Base-by-base conservation (phyloP, 2,888 invertebrate genomes). In the Hyalella azteca region DNA sequence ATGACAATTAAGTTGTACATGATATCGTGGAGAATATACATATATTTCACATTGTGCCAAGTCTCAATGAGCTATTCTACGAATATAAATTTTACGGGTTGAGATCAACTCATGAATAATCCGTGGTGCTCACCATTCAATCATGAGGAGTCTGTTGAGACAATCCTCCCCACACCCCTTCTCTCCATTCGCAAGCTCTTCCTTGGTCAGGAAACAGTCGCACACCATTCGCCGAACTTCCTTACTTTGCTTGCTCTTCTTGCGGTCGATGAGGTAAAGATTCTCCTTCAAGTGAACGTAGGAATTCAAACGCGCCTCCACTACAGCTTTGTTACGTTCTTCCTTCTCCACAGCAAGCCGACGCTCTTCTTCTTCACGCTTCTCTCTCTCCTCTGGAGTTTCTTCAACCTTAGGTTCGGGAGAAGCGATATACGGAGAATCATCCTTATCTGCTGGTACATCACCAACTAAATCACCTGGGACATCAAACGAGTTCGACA, bases 111-210 rank as follows among this genome's bases (percentile, higher is more conserved):
- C n/a, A n/a, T n/a, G n/a, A n/a, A n/a, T n/a, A n/a, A n/a, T n/a
- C n/a, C n/a, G n/a, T n/a, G n/a, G n/a, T n/a, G n/a, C 88, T 89
- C 90, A 95, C 95, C 96, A 98, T 91, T 98, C 98, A 87, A 98
- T 97, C 94, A 97, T 95, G n/a, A 98, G 92, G 87, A 98, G 91
- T 87, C 97, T 92, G 90, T 98, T 98, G 48, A 98, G 91, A 88
- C 98, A 98, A 89, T 97, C 96, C 87, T 96, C 96, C 0, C 96
- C 97, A 88, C 98, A 98, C 13, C 96, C 96, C 82, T 92, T 88
- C 87, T 95, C 94, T 0, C 95, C 96, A 81, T 93, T 90, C 59
- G 91, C 91, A 85, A 94, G 90, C 87, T 98, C 98, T 86, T 97
- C 97, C 87, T 93, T 92, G 79, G 94, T 94, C 85, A 97, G 90